Evolutionary conservation across 2,113 vertebrate genomes (phyloP), one percentile per base, ranked within the genome.

Genomic region (Chloebia gouldiae): DNA sequence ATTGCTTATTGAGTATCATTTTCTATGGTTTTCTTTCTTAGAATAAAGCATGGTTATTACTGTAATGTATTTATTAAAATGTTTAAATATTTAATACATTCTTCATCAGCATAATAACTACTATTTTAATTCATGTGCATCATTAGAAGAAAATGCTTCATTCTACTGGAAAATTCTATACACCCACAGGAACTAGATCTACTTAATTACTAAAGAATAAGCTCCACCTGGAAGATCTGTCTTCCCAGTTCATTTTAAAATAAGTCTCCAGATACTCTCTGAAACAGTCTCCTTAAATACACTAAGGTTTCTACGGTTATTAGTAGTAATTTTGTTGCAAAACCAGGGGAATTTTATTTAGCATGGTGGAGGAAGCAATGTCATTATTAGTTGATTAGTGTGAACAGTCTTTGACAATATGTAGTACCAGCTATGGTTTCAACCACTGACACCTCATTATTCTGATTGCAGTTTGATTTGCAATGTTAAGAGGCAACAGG

Each of bases 301-400:
- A 75, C 80, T 57, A 91, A 97, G 88, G 85, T 95, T 97, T 97
- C 96, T 81, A 54, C 93, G 88, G 96, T 98, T 98, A 97, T 98
- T 98, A 98, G 95, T 95, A 83, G 95, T 97, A 98, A 98, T 97
- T 98, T 94, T 97, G 95, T 98, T 96, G 93, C 93, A 94, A 80
- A 95, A 98, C 86, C 78, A 92, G 84, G 94, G 95, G 96, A 97
- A 96, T 97, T 97, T 95, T 97, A 93, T 97, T 98, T 97, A 97
- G 95, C 5, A 0, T 57, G 69, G 81, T 88, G 77, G 92, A 96
- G 89, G 94, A 94, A 79, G 94, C 70, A 37, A 93, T 97, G 96
- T 92, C 97, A 95, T 98, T 97, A 97, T 97, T 97, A 96, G 95
- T 93, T 98, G 97, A 98, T 98, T 97, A 97, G 94, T 93, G 94